A percentile compares a stretch with the other conserved stretches of the same genome.
phyloP scores from a whole-genome alignment of 2,888 invertebrate species.

The Drosophila gaucha region DNA sequence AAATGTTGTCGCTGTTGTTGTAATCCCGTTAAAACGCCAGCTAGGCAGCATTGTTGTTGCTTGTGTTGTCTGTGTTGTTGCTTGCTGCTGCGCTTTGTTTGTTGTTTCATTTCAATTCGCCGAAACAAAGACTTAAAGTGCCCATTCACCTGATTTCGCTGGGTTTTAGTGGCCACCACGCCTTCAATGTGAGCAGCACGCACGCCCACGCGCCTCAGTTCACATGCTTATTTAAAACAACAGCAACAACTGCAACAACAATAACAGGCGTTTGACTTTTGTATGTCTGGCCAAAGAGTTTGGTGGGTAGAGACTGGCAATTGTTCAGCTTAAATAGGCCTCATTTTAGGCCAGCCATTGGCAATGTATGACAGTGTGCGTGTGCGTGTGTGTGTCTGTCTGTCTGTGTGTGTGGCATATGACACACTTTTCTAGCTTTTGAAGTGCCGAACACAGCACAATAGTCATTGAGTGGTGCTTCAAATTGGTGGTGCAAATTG shows the following conservation, averaged over 20 bases:
- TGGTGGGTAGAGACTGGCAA: constrained; percentile 26
- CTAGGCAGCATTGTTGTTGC: constrained; percentile 39
- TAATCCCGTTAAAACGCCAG: constrained; percentile 63
- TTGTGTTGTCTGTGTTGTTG: too few relatives aligned
- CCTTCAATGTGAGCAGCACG: constrained; percentile 51
- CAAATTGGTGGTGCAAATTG: constrained; percentile 32
- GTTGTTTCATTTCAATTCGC: constrained; percentile 75
- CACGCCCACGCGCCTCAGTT: constrained; percentile 32
- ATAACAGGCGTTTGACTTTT: constrained; percentile 40
- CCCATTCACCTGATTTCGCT: constrained; percentile 77
- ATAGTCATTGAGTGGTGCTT: constrained; percentile 24
- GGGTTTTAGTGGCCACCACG: constrained; percentile 48
- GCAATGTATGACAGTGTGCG: constrained; percentile 9
- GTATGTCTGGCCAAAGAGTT: constrained; percentile 36
- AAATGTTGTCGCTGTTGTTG: constrained; percentile 61
- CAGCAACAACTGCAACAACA: constrained; percentile 16
- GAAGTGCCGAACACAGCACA: constrained; percentile 30
- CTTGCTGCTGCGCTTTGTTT: constrained; percentile 57
- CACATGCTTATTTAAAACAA: constrained; percentile 72
- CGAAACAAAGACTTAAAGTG: constrained; percentile 80
- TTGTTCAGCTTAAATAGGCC: constrained; percentile 65
- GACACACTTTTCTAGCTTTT: constrained; percentile 53
- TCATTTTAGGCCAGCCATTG: constrained; percentile 56
- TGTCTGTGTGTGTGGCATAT: constrained; percentile 15
- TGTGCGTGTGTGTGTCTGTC: background rate